Evolutionary conservation across 2,113 vertebrate genomes (phyloP), one percentile per base, ranked within the genome.

Genomic region (Myrmecobius fasciatus): DNA sequence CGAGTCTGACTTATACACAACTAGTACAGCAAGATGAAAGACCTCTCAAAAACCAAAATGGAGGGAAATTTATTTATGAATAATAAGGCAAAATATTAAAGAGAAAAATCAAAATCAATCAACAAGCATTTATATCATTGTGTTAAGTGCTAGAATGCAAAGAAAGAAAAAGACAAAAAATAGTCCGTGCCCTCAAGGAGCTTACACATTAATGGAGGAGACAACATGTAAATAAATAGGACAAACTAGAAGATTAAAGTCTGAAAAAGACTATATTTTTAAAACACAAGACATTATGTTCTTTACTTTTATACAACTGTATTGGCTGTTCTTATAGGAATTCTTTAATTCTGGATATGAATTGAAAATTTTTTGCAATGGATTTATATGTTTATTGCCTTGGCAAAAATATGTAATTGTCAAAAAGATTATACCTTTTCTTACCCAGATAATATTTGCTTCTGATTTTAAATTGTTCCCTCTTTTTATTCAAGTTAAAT

Each of bases 391-490:
- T 53, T 49, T 0, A 52, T 25, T 51, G 48, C 48, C 92, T 95
- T 92, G 36, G 36, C 36, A 75, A 75, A 75, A 75, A 90, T 88
- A 90, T 48, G 46, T 92, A 91, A 92, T 90, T 53, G 90, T 93
- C 91, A 91, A 92, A 95, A 89, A 96, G 28, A 92, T 11, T 49
- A 47, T 43, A 93, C 89, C 89, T 95, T 92, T 94, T 67, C 46
- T 54, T 92, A 96, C 91, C 92, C 96, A 96, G 93, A 96, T 95
- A 92, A 94, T 91, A 75, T 94, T 89, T 60, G 47, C 60, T 47
- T 22, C 91, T 5, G 89, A 94, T 92, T 95, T 95, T 75, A 94
- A 91, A 83, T 94, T 97, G 94, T 94, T 48, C 51, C 52, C 90
- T 95, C 90, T 92, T 91, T 31, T 46, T 95, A 52, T 96, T 52